Evolutionary conservation across 53 echinoderm and acorn worm genomes (phyloP).

Genomic region (Arbacia lixula): DNA sequence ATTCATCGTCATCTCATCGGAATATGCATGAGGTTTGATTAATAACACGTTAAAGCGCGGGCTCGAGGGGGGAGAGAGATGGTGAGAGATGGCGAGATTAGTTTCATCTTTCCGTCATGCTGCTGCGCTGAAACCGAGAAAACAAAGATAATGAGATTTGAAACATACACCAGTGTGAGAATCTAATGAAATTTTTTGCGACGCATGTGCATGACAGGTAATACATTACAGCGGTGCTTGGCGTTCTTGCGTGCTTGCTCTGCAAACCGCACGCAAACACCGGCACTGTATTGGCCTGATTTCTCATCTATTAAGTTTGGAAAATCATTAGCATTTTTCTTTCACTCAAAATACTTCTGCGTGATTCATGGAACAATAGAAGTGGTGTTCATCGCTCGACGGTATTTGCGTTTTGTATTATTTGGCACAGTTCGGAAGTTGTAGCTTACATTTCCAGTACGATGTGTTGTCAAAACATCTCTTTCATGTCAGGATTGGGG

Average conservation of each 20-base stretch:
- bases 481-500: no score
- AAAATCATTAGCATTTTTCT: no score
- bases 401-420: no score
- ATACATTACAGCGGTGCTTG: slow-evolving; percentile 46
- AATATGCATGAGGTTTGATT: slow-evolving; percentile 59
- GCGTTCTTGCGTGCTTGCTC: background rate
- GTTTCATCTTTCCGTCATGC: slow-evolving; percentile 54
- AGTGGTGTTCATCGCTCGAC: no score
- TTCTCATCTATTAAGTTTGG: no score
- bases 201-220: slow-evolving; percentile 46
- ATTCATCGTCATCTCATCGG: slow-evolving; percentile 45
- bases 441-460: no score
- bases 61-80: slow-evolving; percentile 38
- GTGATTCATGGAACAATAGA: no score
- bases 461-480: no score
- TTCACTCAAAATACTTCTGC: no score
- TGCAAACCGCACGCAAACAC: background rate
- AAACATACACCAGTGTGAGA: slow-evolving; percentile 56
- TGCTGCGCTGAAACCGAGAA: slow-evolving; percentile 53
- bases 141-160: slow-evolving; percentile 65
- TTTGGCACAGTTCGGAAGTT: no score
- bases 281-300: background rate
- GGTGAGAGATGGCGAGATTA: slow-evolving; percentile 55
- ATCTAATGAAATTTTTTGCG: slow-evolving; percentile 58
- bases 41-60: slow-evolving; percentile 59